Evolutionary conservation across 2,888 invertebrate genomes (phyloP), one percentile per base, ranked within the genome.

Genomic region (Monoplex corrugatus): DNA sequence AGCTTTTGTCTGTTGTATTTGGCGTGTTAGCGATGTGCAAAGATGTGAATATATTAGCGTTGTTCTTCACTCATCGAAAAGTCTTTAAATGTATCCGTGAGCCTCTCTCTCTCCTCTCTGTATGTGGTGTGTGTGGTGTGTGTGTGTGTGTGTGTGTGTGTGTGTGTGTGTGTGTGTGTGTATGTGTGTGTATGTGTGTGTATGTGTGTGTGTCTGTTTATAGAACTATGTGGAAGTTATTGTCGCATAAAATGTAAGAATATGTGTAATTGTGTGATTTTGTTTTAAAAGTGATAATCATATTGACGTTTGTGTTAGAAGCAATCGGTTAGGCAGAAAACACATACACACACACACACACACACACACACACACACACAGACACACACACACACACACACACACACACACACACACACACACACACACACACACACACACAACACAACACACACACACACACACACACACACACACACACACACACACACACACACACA

Each of bases 371-470:
- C n/a, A 23, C 75, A 75, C 75, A 75, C 75, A 75, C 75, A 75
- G n/a, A 75, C 75, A 10, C 75, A 23, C 75, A 75, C 2, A 23
- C 75, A 75, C 75, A 23, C 75, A 10, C 75, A 75, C n/a, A 23
- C 75, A 75, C 75, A 23, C 75, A 75, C 75, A 75, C 75, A 75
- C 75, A 23, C 75, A 75, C n/a, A 23, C 75, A 75, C 75, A 23
- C 75, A 75, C 75, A 23, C 75, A 72, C 6, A 23, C 75, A 75
- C 75, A 75, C 75, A 57, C 57, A 57, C 57, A 5, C 57, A 57
- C 57, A 57, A n/a, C n/a, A n/a, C n/a, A 2, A 57, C 57, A 57
- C 57, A 57, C 57, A 57, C 57, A 57, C 57, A 57, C 57, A 5
- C 57, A 57, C 10, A 57, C 57, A 57, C 10, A 57, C 57, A 57